phyloP scores from a whole-genome alignment of 2,888 invertebrate genomes.

The Lordiphosa andalusiaca region DNA sequence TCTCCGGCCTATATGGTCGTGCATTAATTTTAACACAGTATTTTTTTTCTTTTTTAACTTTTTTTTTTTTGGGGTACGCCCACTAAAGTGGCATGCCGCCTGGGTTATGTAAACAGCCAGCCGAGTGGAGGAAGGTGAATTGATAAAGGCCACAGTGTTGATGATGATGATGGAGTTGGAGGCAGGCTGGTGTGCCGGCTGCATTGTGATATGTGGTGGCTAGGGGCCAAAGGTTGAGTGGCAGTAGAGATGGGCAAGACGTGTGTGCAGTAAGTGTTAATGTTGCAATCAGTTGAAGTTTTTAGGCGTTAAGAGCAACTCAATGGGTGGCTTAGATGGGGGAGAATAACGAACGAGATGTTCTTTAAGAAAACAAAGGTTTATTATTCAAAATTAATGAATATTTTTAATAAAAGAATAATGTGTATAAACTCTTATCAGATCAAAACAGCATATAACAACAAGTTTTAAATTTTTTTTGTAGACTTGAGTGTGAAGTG shows the following conservation, averaged over 20 bases:
- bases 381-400: no score
- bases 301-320: conserved; percentile 26
- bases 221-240: conserved; percentile 54
- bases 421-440: no score
- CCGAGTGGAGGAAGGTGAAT: conserved; percentile 33
- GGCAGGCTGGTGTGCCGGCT: conserved; percentile 27
- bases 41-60: conserved; percentile 24
- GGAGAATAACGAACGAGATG: no score
- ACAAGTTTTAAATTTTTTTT: no score
- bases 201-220: conserved; percentile 36
- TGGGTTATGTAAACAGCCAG: conserved; percentile 62
- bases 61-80: conserved; percentile 45
- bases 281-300: conserved; percentile 53
- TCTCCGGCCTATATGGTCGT: conserved; percentile 41
- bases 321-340: conserved; percentile 36
- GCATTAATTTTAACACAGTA: conserved; percentile 64
- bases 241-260: conserved; percentile 7
- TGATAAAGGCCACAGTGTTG: conserved; percentile 50
- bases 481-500: no score
- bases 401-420: no score
- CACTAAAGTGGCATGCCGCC: conserved; percentile 61
- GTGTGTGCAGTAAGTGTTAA: conserved; percentile 58
- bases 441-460: no score
- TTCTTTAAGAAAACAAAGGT: no score
- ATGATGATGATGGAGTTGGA: conserved; percentile 7